Evolutionary conservation across 2,888 invertebrate genomes (phyloP).

Genomic region (Sphinx pinastri): DNA sequence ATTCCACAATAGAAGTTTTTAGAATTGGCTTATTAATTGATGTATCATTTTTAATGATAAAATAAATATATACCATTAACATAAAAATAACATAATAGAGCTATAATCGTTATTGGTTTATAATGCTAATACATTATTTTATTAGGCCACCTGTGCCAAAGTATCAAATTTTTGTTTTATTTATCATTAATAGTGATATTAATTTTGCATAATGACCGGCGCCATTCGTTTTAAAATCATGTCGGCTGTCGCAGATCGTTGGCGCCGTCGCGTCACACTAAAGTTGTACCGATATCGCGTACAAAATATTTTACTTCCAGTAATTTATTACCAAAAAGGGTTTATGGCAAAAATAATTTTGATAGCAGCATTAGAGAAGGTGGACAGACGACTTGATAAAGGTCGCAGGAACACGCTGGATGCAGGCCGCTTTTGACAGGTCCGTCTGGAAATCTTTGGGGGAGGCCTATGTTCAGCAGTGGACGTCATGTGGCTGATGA

Average conservation of each 20-base stretch:
- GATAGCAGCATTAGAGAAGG: too few species aligned
- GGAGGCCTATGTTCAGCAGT: too few species aligned
- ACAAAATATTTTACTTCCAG: not conserved
- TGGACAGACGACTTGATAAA: too few species aligned
- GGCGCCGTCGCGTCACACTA: conserved; percentile 16
- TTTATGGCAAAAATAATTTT: too few species aligned
- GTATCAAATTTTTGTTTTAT: conserved; percentile 18
- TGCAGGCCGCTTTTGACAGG: too few species aligned
- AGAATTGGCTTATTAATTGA: too few species aligned
- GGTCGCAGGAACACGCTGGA: too few species aligned
- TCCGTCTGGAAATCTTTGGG: too few species aligned
- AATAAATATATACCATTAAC: conserved; percentile 4
- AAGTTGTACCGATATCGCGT: not conserved
- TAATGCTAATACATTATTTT: conserved; percentile 11
- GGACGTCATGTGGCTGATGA: too few species aligned
- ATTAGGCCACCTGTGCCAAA: conserved; percentile 10
- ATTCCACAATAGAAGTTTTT: too few species aligned
- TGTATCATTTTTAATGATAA: too few species aligned
- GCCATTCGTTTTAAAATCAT: conserved; percentile 1
- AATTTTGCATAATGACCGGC: conserved; percentile 21
- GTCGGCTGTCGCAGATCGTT: not conserved
- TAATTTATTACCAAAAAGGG: not conserved
- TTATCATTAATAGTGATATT: conserved; percentile 17
- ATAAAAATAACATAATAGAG: not conserved
- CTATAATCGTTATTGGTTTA: conserved; percentile 5